Percentiles rank a stretch among this genome's conserved stretches.
phyloP scores from a whole-genome alignment of 2,113 vertebrate species.

The Mastomys coucha region DNA sequence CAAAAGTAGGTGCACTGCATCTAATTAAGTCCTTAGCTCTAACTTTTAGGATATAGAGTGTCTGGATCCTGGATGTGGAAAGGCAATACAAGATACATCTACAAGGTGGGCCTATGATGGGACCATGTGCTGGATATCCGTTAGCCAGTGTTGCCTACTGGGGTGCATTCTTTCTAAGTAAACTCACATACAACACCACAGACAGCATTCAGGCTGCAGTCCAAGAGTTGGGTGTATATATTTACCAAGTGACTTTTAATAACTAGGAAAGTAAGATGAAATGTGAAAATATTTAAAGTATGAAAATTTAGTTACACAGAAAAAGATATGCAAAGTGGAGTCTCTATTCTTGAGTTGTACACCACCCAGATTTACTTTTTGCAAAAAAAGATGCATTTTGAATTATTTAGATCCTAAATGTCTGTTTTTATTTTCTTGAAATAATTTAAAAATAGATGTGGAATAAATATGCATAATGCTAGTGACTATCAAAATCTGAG shows the following conservation, averaged over 20 bases:
- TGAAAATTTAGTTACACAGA: background rate
- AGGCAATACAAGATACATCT: no score
- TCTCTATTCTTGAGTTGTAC: background rate
- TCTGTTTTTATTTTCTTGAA: background rate
- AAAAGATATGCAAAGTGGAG: background rate
- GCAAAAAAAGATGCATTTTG: background rate
- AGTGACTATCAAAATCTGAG: background rate
- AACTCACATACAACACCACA: no score
- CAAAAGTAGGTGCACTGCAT: background rate
- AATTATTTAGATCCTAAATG: background rate
- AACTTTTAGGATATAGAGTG: background rate
- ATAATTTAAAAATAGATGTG: background rate
- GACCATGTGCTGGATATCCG: rapidly evolving
- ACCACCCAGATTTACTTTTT: background rate
- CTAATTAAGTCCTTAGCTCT: background rate
- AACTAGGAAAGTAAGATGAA: background rate
- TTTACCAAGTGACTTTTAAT: background rate
- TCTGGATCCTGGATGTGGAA: background rate
- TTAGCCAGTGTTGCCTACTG: rapidly evolving
- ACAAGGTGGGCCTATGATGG: background rate
- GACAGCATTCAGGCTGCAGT: rapidly evolving
- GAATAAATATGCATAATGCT: background rate
- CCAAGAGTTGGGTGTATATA: rapidly evolving
- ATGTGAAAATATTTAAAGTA: background rate
- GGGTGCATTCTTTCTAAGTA: rapidly evolving